Evolutionary conservation across 1,140 invertebrate genomes (phyloP), one percentile per base, ranked within the genome.

Genomic region (Pseudoatta argentina): DNA sequence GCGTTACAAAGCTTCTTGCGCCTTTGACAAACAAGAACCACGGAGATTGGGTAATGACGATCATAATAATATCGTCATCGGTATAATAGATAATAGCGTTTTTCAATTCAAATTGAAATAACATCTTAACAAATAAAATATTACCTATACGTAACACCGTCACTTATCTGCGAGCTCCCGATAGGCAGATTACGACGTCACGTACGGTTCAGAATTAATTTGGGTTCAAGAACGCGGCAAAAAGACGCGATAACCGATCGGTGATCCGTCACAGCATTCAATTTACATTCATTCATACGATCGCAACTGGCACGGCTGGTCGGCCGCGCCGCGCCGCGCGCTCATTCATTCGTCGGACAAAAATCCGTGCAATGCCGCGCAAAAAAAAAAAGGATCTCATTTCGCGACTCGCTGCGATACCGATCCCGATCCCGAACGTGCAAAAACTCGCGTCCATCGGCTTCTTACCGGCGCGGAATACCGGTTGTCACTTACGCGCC

Each of bases 281-380:
- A 83, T 83, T 83, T 83, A 71, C 79, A 83, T 83, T 83, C 79
- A 73, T 83, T 83, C 79, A 83, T 83, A 48, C 79, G n/a, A 16
- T 53, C 79, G 55, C 69, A 21, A 30, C 69, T 30, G 34, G 21
- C 51, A 55, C 16, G 18, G 53, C 16, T 3, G 55, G n/a, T 18
- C 55, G 55, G 27, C 27, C 27, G 27, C 27, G 27, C 2, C 27
- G 27, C 27, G 27, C 2, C 27, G 27, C 55, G 18, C 18, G 55
- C 55, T 73, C 79, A 63, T 83, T 83, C 79, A 82, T 72, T 44
- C 79, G 39, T 16, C 53, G 34, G 39, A 51, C 67, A 83, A 83
- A 83, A 73, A 73, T 73, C 21, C 34, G 21, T 30, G 79, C 27
- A 30, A 30, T 30, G 30, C 30, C 30, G 30, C 1, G 53, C 51